phyloP scores from a whole-genome alignment of 1,140 invertebrate genomes.

The Polyergus mexicanus region DNA sequence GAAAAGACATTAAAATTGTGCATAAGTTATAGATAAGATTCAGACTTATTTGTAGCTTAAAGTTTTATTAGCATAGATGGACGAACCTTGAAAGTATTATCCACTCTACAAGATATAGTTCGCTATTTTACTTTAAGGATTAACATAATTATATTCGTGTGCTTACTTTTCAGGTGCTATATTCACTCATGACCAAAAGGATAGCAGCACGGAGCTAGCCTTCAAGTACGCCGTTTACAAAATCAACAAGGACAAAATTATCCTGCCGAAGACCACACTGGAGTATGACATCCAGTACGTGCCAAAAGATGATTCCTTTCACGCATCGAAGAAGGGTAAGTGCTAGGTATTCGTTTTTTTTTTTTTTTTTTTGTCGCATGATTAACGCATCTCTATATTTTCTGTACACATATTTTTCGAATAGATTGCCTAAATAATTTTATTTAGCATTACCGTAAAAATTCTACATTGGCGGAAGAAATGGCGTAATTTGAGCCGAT shows the following conservation, averaged over 20 bases:
- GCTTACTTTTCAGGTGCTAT: slow-evolving; percentile 87
- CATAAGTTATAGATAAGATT: slow-evolving; percentile 38
- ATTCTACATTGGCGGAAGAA: not conserved
- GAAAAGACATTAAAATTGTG: slow-evolving; percentile 8
- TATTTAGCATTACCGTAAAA: slow-evolving; percentile 12
- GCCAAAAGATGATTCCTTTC: slow-evolving; percentile 89
- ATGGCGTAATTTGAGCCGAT: slow-evolving; percentile 10
- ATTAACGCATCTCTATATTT: not conserved
- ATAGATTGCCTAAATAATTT: not conserved
- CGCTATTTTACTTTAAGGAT: slow-evolving; percentile 43
- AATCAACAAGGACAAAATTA: slow-evolving; percentile 89
- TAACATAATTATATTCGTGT: slow-evolving; percentile 14
- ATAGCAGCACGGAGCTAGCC: slow-evolving; percentile 89
- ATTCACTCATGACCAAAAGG: slow-evolving; percentile 89
- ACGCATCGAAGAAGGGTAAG: slow-evolving; percentile 89
- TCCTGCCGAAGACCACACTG: slow-evolving; percentile 89
- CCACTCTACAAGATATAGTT: slow-evolving; percentile 43
- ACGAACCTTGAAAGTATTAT: slow-evolving; percentile 52
- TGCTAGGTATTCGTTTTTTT: not conserved
- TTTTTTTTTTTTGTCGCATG: too few species aligned
- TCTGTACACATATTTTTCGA: not conserved
- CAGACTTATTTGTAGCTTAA: not conserved
- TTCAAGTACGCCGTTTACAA: slow-evolving; percentile 91
- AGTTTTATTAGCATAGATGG: slow-evolving; percentile 59
- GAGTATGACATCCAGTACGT: slow-evolving; percentile 90